Base-by-base conservation (phyloP, 2,113 vertebrate species). In the Corythoichthys intestinalis region DNA sequence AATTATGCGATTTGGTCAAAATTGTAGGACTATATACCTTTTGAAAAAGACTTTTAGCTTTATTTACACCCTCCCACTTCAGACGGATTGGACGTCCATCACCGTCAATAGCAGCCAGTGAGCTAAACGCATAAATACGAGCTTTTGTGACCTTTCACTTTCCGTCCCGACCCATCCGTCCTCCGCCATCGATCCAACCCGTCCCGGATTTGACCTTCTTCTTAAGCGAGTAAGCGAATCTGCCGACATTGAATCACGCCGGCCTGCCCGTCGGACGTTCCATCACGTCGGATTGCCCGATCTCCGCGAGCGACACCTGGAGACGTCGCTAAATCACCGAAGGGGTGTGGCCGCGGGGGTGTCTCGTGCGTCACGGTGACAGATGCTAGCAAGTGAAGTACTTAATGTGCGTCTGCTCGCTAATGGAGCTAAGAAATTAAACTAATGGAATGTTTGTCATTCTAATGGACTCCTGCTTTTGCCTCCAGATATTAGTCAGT, bases 401-500 rank as follows among this genome's bases (percentile, higher is more conserved):
- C 71, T 70, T 70, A 70, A 71, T 70, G 34, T 53, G 67, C 2
- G 11, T 15, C 38, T 69, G 73, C 50, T 59, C 57, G 65, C 74
- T 73, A 70, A 78, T 71, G 62, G 38, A 73, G 80, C 66, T 47
- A 71, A 57, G 67, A 73, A 58, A 56, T 62, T 52, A 38, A 53
- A 58, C 67, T 57, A 65, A 72, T 53, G 48, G 20, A 76, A 72
- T 65, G 75, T 73, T 52, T 67, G 35, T 68, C 71, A 67, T 60
- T 76, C 46, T 63, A 76, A 79, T 69, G 62, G 41, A 34, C 54
- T 67, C 47, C 12, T 69, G 63, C 58, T 46, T 60, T 38, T 56
- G 46, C 39, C 2, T 66, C 54, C 62, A 67, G 6, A 35, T 54
- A 44, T 37, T 44, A 66, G 62, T 69, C 54, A 66, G 12, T 17